phyloP scores from a whole-genome alignment of 2,888 invertebrate species.

The Lochmaea crataegi region DNA sequence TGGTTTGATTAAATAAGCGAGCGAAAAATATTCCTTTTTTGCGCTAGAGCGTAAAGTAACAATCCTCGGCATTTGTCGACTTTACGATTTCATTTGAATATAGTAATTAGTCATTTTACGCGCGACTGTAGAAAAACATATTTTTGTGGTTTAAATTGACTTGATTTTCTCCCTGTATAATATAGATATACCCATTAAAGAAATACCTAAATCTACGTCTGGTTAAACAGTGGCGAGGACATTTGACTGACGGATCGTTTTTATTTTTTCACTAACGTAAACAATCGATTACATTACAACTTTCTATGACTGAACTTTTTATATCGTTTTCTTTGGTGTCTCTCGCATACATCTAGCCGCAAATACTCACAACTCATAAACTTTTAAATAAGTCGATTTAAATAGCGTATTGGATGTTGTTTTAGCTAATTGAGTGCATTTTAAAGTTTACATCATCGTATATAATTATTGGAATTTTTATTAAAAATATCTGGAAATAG shows the following conservation, averaged over 20 bases:
- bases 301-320: slow-evolving; percentile 26
- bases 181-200: slow-evolving; percentile 9
- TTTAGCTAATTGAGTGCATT: slow-evolving; percentile 1
- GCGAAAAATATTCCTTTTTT: too few species aligned
- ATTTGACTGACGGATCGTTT: slow-evolving; percentile 67
- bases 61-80: too few species aligned
- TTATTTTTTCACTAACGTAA: slow-evolving; percentile 65
- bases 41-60: too few species aligned
- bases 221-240: slow-evolving; percentile 63
- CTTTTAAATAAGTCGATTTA: slow-evolving; percentile 1
- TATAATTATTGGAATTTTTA: background rate
- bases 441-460: background rate
- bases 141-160: background rate
- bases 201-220: slow-evolving; percentile 39
- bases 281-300: slow-evolving; percentile 61
- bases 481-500: background rate
- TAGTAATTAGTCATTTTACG: too few species aligned
- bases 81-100: too few species aligned
- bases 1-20: too few species aligned
- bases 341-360: background rate
- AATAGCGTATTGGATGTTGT: background rate
- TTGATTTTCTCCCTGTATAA: slow-evolving; percentile 1
- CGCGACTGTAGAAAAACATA: too few species aligned
- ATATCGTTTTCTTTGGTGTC: background rate
- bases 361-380: background rate